These are phyloP conservation scores for Lagria hirta DNA, from an alignment of 2,888 invertebrate species.

Conservation along the genomic window DNA sequence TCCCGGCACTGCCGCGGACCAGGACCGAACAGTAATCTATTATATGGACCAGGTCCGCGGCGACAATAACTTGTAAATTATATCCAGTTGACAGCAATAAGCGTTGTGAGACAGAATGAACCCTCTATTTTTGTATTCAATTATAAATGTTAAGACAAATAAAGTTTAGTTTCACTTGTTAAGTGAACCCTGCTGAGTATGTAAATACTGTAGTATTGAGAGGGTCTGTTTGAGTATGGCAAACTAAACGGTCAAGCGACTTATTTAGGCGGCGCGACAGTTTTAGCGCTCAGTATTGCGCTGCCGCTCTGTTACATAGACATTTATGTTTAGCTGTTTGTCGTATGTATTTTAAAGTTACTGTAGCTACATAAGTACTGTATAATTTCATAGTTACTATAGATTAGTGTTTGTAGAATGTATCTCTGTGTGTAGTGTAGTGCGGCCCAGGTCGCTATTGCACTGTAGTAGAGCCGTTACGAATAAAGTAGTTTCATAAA, in stretches of 20 bases:
- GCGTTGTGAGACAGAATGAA: conserved; percentile 55
- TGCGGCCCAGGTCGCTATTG: conserved; percentile 50
- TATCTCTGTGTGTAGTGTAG: conserved; percentile 56
- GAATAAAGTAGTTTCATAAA: conserved; percentile 60
- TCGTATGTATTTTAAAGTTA: conserved; percentile 53
- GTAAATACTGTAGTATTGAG: conserved; percentile 47
- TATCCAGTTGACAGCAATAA: conserved; percentile 56
- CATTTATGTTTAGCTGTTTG: conserved; percentile 51
- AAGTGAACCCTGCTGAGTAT: conserved; percentile 44
- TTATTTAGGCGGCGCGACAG: conserved; percentile 12
- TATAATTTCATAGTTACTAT: conserved; percentile 49
- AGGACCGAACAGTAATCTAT: conserved; percentile 1
- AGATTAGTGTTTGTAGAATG: conserved; percentile 53
- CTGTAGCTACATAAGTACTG: conserved; percentile 51
- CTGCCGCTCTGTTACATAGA: conserved; percentile 39
- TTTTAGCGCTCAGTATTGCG: conserved; percentile 11
- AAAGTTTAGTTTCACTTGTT: conserved; percentile 47
- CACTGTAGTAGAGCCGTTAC: conserved; percentile 59
- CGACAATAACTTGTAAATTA: conserved; percentile 48
- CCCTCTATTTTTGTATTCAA: conserved; percentile 59
- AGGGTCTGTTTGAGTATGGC: conserved; percentile 49
- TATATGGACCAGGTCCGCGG: conserved; percentile 21
- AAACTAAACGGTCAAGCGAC: conserved; percentile 33
- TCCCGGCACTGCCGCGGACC: conserved; percentile 34
- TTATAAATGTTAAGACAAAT: conserved; percentile 51